Conservation (phyloP, 1,140 invertebrate genomes). For the Spodoptera litura region DNA sequence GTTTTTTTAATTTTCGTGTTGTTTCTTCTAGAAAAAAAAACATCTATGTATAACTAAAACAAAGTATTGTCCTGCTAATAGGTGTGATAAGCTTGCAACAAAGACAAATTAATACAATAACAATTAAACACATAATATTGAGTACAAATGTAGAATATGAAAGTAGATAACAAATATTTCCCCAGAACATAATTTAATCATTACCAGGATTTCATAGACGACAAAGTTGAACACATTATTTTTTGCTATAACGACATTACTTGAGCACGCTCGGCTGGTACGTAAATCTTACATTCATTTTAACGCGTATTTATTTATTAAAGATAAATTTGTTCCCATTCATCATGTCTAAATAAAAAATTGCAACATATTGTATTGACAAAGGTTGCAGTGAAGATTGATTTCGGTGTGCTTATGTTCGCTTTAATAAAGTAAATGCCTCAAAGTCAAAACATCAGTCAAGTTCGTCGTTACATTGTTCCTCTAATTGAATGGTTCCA, state of each 20-base stretch:
- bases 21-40: too few relatives aligned
- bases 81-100: too few relatives aligned
- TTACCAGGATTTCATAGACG: conserved; percentile 27
- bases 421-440: neutral
- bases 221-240: neutral
- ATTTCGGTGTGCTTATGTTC: conserved; percentile 9
- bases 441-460: neutral
- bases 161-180: neutral
- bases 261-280: neutral
- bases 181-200: neutral
- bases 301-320: conserved; percentile 66
- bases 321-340: conserved; percentile 51
- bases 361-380: conserved; percentile 41
- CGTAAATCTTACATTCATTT: conserved; percentile 59
- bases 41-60: too few relatives aligned
- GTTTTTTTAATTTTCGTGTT: too few relatives aligned
- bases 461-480: conserved; percentile 3
- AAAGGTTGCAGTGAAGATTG: conserved; percentile 27
- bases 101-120: too few relatives aligned
- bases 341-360: conserved; percentile 31
- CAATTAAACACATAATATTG: too few relatives aligned
- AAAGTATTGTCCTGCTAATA: too few relatives aligned
- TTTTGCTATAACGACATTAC: conserved; percentile 11
- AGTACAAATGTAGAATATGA: neutral
- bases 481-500: neutral